Conservation (phyloP, 2,797 vertebrate species). For the Darevskia nairensis region DNA sequence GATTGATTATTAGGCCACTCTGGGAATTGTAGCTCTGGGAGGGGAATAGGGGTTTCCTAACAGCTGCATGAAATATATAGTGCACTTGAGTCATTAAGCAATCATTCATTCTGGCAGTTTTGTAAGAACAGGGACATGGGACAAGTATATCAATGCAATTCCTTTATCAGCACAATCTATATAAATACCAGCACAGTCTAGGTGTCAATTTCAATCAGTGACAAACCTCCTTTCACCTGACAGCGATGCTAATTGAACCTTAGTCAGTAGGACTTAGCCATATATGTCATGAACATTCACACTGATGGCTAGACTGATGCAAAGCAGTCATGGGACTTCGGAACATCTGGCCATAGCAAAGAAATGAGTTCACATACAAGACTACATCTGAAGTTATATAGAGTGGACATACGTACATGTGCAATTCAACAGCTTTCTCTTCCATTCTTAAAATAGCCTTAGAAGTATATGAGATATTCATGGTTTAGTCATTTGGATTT, state of each 20-base stretch:
- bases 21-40: too few relatives aligned
- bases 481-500: neutral
- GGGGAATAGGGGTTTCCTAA: too few relatives aligned
- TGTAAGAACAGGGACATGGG: neutral
- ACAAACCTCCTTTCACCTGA: neutral
- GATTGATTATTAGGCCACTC: too few relatives aligned
- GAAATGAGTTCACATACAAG: neutral
- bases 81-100: too few relatives aligned
- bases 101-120: neutral
- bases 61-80: too few relatives aligned
- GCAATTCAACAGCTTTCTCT: neutral
- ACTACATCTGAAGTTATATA: neutral
- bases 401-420: neutral
- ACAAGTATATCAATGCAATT: neutral
- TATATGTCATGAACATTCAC: neutral
- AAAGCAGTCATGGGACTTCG: neutral
- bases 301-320: neutral
- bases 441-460: neutral
- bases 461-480: neutral
- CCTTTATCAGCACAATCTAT: neutral
- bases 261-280: neutral
- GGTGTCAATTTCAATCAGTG: neutral
- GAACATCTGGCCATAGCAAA: neutral
- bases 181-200: neutral
- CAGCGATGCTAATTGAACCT: neutral